Evolutionary conservation across 2,888 invertebrate species (phyloP), one percentile per base, ranked within the genome.

Genomic region (Oscheius sp.): DNA sequence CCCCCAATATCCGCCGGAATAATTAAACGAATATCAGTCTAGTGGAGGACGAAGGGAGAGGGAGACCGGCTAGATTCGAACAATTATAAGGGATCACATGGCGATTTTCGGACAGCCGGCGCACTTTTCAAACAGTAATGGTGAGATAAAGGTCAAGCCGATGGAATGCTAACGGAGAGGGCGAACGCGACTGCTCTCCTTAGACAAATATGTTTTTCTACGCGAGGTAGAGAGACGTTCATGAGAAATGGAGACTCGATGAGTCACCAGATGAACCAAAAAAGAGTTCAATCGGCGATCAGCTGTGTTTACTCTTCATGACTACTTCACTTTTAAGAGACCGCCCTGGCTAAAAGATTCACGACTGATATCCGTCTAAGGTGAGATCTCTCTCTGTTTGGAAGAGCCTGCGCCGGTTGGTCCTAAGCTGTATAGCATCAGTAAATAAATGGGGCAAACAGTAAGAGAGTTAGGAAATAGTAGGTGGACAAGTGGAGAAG

Each of bases 371-470:
- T n/a, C n/a, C n/a, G n/a, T n/a, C n/a, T n/a, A n/a, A n/a, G n/a
- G n/a, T 17, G 41, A 41, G 41, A 41, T 41, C 14, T 41, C 14
- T 41, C 14, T 14, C 20, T 20, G n/a, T 17, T 17, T 41, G 41
- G 41, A 30, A 5, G 28, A 50, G 28, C 6, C 30, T 54, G 44
- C 4, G 44, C n/a, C 33, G 44, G 44, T 17, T 38, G 59, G 41
- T 41, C 41, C 44, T 59, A 41, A 59, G 59, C 59, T 59, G 22
- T 59, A 59, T 57, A 57, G 57, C 38, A 57, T 59, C 59, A 44
- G 59, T 59, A 59, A 59, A 59, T 59, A 59, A 59, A 44, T 59
- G 41, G 59, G 59, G 44, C 44, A 59, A 59, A 59, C 26, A 59
- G 57, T 57, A 38, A 57, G 41, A 56, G 33, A 8, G 17, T 38